These are phyloP conservation scores for Chrysolina haemoptera DNA, from an alignment of 2,888 invertebrate species.

Conservation along the genomic window DNA sequence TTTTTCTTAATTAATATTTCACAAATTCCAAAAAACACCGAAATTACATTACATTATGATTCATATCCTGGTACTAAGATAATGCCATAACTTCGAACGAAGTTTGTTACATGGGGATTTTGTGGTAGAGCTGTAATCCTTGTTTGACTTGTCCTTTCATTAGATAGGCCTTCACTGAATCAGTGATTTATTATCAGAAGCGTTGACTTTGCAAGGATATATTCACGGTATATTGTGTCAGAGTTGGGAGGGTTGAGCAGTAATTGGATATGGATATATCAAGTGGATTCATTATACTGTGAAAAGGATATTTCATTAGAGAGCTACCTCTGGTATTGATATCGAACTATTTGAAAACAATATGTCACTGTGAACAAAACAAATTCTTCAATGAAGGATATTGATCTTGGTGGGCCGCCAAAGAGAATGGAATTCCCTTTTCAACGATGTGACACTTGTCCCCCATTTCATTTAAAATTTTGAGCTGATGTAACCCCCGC, in stretches of 20 bases:
- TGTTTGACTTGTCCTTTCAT: conserved; percentile 8
- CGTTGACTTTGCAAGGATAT: conserved; percentile 6
- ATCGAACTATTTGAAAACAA: no score
- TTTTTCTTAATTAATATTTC: no score
- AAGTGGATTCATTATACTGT: conserved; percentile 10
- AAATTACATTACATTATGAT: no score
- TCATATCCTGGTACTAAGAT: conserved; percentile 3
- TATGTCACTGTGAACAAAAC: no score
- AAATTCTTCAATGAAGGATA: no score
- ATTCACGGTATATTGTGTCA: conserved; percentile 2
- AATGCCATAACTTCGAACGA: conserved; percentile 11
- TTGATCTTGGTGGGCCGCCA: no score
- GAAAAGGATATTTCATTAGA: background rate
- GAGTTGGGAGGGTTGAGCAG: conserved; percentile 1
- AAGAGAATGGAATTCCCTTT: no score
- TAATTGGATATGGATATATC: conserved; percentile 18
- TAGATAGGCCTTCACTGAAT: background rate
- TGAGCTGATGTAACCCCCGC: no score
- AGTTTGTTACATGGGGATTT: conserved; percentile 10
- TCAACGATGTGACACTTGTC: no score
- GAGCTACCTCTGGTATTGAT: no score
- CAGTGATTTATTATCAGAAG: conserved; percentile 1
- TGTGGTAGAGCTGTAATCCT: background rate
- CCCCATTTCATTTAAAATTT: no score
- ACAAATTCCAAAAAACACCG: no score